Conservation (phyloP, 2,113 vertebrate species). For the Dryoscopus gambensis region DNA sequence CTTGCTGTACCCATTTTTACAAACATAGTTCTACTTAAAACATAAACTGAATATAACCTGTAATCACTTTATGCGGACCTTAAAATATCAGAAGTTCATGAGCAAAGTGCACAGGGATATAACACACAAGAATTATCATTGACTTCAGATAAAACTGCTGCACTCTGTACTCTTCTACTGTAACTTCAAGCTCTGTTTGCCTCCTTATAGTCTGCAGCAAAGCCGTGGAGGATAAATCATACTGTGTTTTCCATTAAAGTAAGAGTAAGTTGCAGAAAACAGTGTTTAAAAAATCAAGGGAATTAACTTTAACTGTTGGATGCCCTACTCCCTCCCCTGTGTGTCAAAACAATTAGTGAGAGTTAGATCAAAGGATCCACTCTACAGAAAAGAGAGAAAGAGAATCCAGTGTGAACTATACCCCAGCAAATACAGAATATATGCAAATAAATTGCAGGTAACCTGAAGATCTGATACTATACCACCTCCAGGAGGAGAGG, state of each 20-base stretch:
- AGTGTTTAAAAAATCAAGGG: neutral
- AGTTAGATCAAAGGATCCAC: slow-evolving; percentile 7
- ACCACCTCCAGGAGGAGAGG: slow-evolving; percentile 52
- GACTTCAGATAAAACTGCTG: neutral
- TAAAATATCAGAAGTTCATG: neutral
- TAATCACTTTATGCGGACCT: neutral
- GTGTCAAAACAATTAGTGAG: slow-evolving; percentile 30
- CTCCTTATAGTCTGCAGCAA: neutral
- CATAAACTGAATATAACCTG: neutral
- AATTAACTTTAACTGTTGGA: neutral
- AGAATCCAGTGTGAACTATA: neutral
- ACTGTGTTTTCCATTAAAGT: neutral
- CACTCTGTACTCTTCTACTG: neutral
- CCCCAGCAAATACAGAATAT: neutral
- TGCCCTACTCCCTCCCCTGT: neutral
- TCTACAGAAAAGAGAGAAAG: neutral
- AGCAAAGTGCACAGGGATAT: neutral
- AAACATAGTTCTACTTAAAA: neutral
- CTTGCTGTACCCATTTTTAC: neutral
- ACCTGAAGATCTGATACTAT: slow-evolving; percentile 32
- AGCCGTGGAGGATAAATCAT: neutral
- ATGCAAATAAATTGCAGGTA: slow-evolving; percentile 39
- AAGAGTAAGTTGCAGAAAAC: neutral
- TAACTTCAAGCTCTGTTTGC: neutral
- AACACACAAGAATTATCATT: neutral